phyloP scores from a whole-genome alignment of 2,797 vertebrate species.

The Tympanoctomys barrerae region DNA sequence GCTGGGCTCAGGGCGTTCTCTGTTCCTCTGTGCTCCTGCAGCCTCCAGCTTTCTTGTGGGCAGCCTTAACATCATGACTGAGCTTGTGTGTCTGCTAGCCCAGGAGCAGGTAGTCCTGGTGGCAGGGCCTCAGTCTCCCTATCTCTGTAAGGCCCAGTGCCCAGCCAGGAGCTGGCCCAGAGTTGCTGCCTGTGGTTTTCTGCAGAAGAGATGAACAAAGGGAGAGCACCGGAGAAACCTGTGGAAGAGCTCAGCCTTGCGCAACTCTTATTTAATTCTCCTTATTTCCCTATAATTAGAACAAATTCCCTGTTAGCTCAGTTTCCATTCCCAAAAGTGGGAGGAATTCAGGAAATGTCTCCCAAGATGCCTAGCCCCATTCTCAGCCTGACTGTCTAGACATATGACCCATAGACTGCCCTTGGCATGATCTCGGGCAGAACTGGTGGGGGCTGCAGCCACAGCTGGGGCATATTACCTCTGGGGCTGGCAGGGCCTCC shows the following conservation, averaged over 20 bases:
- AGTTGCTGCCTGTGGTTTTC: neutral
- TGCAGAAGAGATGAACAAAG: neutral
- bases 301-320: conserved; percentile 77
- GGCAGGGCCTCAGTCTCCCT: neutral
- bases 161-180: neutral
- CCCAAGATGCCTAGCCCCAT: conserved; percentile 68
- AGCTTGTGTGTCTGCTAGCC: neutral
- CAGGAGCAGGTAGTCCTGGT: neutral
- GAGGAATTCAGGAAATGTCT: conserved; percentile 83
- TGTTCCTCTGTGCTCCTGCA: neutral
- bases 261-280: conserved; percentile 75
- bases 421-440: conserved; percentile 33
- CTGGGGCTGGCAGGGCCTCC: conserved; percentile 49
- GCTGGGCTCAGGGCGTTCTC: neutral
- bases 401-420: conserved; percentile 69
- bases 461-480: conserved; percentile 71
- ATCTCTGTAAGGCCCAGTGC: neutral
- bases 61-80: neutral
- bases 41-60: neutral
- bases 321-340: conserved; percentile 83
- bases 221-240: conserved; percentile 24
- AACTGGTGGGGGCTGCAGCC: neutral
- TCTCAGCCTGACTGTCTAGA: conserved; percentile 81
- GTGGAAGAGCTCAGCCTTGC: conserved; percentile 68
- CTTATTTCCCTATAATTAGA: conserved; percentile 81